phyloP scores from a whole-genome alignment of 2,113 vertebrate genomes.

The Anarrhichthys ocellatus region DNA sequence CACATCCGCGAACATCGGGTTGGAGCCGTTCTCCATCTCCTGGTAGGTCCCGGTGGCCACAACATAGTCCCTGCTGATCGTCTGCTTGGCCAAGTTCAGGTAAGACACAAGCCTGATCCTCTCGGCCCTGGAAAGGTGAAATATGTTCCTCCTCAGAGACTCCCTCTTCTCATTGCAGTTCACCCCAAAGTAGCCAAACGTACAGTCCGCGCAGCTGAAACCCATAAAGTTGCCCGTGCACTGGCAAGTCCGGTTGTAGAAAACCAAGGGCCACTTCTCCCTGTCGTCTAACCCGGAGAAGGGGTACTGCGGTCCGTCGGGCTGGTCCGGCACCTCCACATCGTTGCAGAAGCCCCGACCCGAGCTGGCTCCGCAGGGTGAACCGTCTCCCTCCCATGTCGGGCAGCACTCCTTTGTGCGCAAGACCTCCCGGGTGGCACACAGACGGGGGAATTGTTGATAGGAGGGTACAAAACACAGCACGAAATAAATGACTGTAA shows the following conservation, averaged over 20 bases:
- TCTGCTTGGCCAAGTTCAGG: constrained; percentile 93
- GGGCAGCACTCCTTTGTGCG: constrained; percentile 76
- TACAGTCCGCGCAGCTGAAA: constrained; percentile 89
- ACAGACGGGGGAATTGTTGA: constrained; percentile 76
- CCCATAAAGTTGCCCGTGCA: constrained; percentile 92
- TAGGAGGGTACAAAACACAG: constrained; percentile 30
- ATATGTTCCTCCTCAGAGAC: constrained; percentile 88
- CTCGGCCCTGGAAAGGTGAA: constrained; percentile 86
- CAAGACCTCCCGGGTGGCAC: constrained; percentile 58
- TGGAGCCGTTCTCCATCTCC: constrained; percentile 92
- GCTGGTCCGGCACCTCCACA: constrained; percentile 80
- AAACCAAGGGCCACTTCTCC: constrained; percentile 92
- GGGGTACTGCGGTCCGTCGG: constrained; percentile 90
- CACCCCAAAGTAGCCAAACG: constrained; percentile 87
- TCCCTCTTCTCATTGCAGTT: constrained; percentile 85
- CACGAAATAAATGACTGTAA: constrained; percentile 67
- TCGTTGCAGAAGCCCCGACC: constrained; percentile 88
- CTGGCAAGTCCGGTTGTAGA: constrained; percentile 92
- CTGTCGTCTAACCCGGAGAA: constrained; percentile 92
- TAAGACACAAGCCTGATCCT: constrained; percentile 90
- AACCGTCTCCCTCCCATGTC: constrained; percentile 71
- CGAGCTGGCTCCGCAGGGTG: constrained; percentile 80
- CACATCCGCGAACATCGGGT: constrained; percentile 88
- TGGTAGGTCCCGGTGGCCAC: constrained; percentile 87
- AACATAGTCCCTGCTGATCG: constrained; percentile 87